A percentile compares a stretch with the other conserved stretches of the same genome.
Conservation (phyloP, 2,888 invertebrate species). For the Athalia cordata region DNA sequence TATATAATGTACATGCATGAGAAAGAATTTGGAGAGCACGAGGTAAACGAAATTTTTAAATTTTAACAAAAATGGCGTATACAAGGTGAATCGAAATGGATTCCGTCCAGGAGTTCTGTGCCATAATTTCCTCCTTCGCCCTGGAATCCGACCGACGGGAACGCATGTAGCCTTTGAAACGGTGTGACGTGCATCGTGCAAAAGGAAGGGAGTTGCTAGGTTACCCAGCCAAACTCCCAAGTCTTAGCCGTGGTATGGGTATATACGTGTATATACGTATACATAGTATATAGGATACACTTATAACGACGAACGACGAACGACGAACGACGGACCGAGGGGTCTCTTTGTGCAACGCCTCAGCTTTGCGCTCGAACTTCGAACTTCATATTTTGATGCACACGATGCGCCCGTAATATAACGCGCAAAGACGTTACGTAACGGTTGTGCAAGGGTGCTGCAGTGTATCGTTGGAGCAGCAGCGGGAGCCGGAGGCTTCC, state of each 20-base stretch:
- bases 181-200: constrained; percentile 41
- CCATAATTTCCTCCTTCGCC: not conserved
- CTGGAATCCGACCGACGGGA: not conserved
- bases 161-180: constrained; percentile 33
- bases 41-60: no score
- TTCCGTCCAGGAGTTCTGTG: constrained; percentile 12
- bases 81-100: constrained; percentile 30
- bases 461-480: not conserved
- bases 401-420: not conserved
- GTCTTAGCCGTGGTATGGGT: constrained; percentile 8
- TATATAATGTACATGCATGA: no score
- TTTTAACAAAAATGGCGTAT: no score
- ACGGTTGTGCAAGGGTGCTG: constrained; percentile 29
- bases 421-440: constrained; percentile 24
- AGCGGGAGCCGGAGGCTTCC: no score
- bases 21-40: no score
- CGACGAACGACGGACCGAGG: not conserved
- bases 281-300: no score
- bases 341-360: constrained; percentile 25
- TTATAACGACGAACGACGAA: no score
- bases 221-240: constrained; percentile 40
- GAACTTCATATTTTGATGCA: constrained; percentile 21
- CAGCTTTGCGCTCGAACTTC: constrained; percentile 18
- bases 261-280: no score
- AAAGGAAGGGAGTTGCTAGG: constrained; percentile 45